These are phyloP conservation scores for Bombus cullumanus DNA, from an alignment of 1,140 invertebrate species.

Conservation along the genomic window DNA sequence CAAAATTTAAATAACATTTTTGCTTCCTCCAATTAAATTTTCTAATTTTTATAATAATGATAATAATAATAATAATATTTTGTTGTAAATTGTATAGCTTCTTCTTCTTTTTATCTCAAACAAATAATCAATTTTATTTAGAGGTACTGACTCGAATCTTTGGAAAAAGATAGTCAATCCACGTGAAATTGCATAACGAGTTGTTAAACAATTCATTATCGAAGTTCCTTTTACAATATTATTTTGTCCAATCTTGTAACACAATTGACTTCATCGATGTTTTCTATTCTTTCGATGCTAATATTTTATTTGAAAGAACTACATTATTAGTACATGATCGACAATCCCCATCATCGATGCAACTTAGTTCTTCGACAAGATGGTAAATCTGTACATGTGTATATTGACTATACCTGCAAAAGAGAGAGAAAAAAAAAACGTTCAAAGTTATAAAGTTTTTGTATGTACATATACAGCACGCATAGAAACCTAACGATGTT, in stretches of 20 bases:
- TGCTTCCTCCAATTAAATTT: neutral
- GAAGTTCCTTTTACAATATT: neutral
- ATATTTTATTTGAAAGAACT: neutral
- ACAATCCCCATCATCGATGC: slow-evolving; percentile 71
- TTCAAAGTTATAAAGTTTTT: slow-evolving; percentile 70
- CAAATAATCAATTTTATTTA: too few relatives aligned
- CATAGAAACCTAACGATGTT: slow-evolving; percentile 67
- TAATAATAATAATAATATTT: neutral
- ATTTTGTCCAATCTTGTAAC: neutral
- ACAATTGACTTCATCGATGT: neutral
- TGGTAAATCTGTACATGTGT: slow-evolving; percentile 69
- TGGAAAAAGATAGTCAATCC: neutral
- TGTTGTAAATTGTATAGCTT: neutral
- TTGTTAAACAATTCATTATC: neutral
- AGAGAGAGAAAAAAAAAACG: neutral
- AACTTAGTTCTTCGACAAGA: slow-evolving; percentile 65
- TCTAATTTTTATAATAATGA: neutral
- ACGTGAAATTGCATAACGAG: too few relatives aligned
- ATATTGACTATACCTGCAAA: slow-evolving; percentile 55
- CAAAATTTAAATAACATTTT: neutral
- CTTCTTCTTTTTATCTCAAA: neutral
- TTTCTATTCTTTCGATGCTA: neutral
- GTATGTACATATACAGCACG: slow-evolving; percentile 60
- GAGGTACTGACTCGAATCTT: neutral
- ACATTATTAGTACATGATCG: slow-evolving; percentile 63